These are phyloP conservation scores for Zygothrica quintamaculata DNA, from an alignment of 2,888 invertebrate species.

Conservation along the genomic window DNA sequence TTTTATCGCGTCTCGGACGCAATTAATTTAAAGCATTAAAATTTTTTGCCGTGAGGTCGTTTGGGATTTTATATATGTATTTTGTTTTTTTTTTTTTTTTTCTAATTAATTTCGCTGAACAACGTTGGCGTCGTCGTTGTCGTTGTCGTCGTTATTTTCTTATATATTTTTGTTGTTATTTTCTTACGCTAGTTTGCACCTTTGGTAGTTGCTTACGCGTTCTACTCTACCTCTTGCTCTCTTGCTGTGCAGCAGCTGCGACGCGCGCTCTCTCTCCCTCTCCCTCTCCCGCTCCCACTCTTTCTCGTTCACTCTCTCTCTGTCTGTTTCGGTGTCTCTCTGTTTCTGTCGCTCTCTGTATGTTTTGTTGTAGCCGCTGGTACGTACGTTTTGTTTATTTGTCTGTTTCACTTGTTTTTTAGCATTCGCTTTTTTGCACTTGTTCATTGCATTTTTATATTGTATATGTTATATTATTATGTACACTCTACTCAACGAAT, in stretches of 20 bases:
- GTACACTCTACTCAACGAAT: slow-evolving; percentile 36
- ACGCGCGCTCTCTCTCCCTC: slow-evolving; percentile 14
- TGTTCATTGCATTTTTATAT: slow-evolving; percentile 56
- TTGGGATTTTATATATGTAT: slow-evolving; percentile 1
- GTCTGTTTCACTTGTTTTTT: slow-evolving; percentile 73
- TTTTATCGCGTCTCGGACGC: slow-evolving; percentile 56
- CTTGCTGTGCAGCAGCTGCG: slow-evolving; percentile 16
- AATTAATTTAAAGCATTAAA: slow-evolving; percentile 73
- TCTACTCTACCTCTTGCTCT: slow-evolving; percentile 30
- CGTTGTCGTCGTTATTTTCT: slow-evolving; percentile 18
- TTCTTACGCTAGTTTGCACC: slow-evolving; percentile 64
- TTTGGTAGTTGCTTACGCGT: slow-evolving; percentile 45
- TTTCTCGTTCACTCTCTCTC: slow-evolving; percentile 2
- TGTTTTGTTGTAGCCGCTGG: slow-evolving; percentile 26
- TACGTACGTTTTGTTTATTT: slow-evolving; percentile 75
- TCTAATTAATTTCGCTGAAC: slow-evolving; percentile 46
- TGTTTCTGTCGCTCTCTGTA: slow-evolving; percentile 17
- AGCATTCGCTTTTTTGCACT: slow-evolving; percentile 61
- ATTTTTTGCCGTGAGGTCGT: slow-evolving; percentile 60
- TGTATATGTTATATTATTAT: too few relatives aligned
- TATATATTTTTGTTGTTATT: slow-evolving; percentile 39
- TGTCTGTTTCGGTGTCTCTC: slow-evolving; percentile 15
- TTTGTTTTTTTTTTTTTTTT: slow-evolving; percentile 18
- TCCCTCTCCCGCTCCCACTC: slow-evolving; percentile 6
- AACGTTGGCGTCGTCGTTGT: slow-evolving; percentile 16